A percentile compares a stretch with the other conserved stretches of the same genome.
Conservation (phyloP, 1,140 invertebrate species). For the Caenorhabditis brenneri region DNA sequence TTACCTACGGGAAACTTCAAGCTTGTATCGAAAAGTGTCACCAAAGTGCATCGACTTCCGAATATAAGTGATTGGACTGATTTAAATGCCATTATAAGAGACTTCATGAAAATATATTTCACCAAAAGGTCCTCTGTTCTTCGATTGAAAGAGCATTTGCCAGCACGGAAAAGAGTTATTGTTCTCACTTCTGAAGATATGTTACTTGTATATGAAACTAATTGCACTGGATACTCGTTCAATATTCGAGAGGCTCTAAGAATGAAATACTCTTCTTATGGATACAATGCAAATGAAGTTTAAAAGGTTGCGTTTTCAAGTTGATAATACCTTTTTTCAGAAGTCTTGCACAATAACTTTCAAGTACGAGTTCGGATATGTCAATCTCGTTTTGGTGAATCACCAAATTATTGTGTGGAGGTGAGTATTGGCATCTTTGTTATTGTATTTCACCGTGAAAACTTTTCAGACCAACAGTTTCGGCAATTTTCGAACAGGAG, state of each 20-base stretch:
- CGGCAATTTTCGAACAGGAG: not conserved
- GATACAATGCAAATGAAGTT: not conserved
- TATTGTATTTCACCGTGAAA: not conserved
- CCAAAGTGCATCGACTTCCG: not conserved
- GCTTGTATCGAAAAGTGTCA: slow-evolving; percentile 12
- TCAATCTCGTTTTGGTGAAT: not conserved
- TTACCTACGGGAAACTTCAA: no score
- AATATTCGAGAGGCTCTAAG: not conserved
- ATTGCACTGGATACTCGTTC: slow-evolving; percentile 32
- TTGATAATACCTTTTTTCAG: not conserved
- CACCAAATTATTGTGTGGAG: slow-evolving; percentile 1
- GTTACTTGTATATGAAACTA: not conserved
- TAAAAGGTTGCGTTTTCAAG: not conserved
- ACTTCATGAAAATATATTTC: not conserved
- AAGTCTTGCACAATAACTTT: not conserved
- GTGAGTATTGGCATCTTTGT: not conserved
- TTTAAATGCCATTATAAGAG: not conserved
- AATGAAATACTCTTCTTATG: not conserved
- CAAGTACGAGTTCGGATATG: slow-evolving; percentile 6
- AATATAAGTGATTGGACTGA: not conserved
- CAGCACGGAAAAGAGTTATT: not conserved
- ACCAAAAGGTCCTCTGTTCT: not conserved
- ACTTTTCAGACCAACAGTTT: not conserved
- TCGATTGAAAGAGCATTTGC: not conserved
- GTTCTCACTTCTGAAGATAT: not conserved